Base-by-base conservation (phyloP, 2,797 vertebrate species). In the Nasua narica region DNA sequence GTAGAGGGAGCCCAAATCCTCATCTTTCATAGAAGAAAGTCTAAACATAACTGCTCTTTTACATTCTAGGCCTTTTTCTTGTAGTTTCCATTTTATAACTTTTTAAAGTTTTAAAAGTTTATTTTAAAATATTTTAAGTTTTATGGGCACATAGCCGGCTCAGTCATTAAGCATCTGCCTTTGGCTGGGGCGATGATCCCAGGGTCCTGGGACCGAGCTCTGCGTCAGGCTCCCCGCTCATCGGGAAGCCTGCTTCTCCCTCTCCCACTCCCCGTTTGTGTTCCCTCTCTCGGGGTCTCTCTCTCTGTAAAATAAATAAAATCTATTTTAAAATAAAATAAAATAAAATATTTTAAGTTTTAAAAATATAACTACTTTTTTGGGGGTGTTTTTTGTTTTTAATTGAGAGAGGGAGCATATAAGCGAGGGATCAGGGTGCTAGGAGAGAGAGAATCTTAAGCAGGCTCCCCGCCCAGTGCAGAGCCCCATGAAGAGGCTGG, bases 221-320 rank as follows among this genome's bases (percentile, higher is more conserved):
- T 2, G 1, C 2, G 6, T 65, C 2, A 0, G 14, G 60, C 29
- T 65, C 14, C 29, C 29, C n/a, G 29, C 1, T 65, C 29, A 2
- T 1, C 0, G 6, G 60, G 14, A 60, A 60, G 15, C 60, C 60
- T 32, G 60, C 60, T 65, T 65, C 29, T 65, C 60, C 60, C 14
- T 62, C 29, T 32, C 29, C 14, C 60, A 15, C 29, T 32, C 32
- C 6, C 32, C 6, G 7, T 29, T n/a, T 65, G 60, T 62, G 60
- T 62, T 32, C 29, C 7, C 29, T 65, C 60, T 65, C 60, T 62
- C 6, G 1, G 2, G 23, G 48, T 46, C 12, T 50, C 14, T 32
- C 14, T 62, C 60, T 62, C 60, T 32, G 29, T 32, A 29, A 32
- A 62, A 62, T 62, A 62, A 62, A 62, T 62, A 60, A 60, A 15